Percentiles rank a stretch among this genome's conserved stretches.
Conservation (phyloP, 2,888 invertebrate species). For the Tetragonisca angustula region DNA sequence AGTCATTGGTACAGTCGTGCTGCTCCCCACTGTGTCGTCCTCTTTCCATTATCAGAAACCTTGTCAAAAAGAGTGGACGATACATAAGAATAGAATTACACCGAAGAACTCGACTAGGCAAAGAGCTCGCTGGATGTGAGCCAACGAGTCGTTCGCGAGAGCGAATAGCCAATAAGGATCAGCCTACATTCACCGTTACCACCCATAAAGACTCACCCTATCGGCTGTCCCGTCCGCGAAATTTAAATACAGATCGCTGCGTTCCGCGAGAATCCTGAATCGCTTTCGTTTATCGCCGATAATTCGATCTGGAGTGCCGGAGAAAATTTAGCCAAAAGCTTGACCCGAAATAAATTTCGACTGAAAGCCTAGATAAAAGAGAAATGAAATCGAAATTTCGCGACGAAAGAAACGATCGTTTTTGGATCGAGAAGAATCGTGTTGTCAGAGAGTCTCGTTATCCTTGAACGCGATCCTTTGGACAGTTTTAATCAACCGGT, state of each 20-base stretch:
- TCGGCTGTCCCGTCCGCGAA: constrained; percentile 20
- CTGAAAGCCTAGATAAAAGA: neutral
- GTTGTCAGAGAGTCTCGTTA: neutral
- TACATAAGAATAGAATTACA: neutral
- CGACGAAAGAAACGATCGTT: neutral
- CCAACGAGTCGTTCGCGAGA: constrained; percentile 36
- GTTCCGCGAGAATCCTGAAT: neutral
- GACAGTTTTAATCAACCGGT: neutral
- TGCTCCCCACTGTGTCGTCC: too few species aligned
- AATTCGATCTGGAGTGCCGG: neutral
- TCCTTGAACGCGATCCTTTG: too few species aligned
- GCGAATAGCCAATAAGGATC: constrained; percentile 54
- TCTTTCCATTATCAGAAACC: neutral
- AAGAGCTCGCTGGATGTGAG: constrained; percentile 27
- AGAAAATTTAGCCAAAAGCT: neutral
- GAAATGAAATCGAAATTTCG: neutral
- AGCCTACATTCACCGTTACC: constrained; percentile 48
- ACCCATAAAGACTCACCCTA: constrained; percentile 46
- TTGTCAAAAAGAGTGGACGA: neutral
- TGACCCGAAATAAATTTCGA: neutral
- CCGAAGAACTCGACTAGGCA: too few species aligned
- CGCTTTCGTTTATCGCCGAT: constrained; percentile 31
- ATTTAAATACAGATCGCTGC: constrained; percentile 49
- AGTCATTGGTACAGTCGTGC: neutral
- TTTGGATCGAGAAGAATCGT: neutral